Conservation (phyloP, 2,797 vertebrate species). For the Artibeus lituratus region DNA sequence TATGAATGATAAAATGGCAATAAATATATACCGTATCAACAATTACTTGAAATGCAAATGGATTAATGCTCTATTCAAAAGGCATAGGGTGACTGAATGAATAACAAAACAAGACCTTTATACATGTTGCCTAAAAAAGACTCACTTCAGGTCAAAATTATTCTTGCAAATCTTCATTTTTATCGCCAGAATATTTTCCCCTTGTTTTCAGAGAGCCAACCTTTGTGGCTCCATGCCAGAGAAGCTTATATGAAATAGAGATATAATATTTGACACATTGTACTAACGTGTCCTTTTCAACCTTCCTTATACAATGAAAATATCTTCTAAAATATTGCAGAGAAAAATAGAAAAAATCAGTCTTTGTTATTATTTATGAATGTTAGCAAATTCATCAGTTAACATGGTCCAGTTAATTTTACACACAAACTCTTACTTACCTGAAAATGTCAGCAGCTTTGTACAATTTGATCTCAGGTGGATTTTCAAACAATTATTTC, state of each 20-base stretch:
- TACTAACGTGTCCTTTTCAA: not conserved
- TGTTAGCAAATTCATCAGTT: not conserved
- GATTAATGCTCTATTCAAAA: not conserved
- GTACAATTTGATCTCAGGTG: not conserved
- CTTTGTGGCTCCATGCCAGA: not conserved
- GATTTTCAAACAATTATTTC: not conserved
- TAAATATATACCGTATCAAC: not conserved
- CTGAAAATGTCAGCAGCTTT: not conserved
- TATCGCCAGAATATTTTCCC: not conserved
- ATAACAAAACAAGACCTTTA: not conserved
- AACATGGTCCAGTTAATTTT: slow-evolving; percentile 20
- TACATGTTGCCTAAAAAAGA: not conserved
- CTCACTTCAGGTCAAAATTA: not conserved
- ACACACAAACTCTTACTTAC: not conserved
- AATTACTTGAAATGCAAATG: not conserved
- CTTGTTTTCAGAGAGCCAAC: not conserved
- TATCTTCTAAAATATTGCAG: not conserved
- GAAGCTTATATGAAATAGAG: not conserved
- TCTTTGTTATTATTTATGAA: not conserved
- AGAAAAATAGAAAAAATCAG: not conserved
- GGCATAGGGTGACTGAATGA: not conserved
- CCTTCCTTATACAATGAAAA: not conserved
- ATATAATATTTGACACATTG: not conserved
- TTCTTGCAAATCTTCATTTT: not conserved
- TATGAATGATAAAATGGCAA: not conserved